These are phyloP conservation scores for Muntiacus muntjak DNA, from an alignment of 2,113 vertebrate genomes.

Conservation along the genomic window DNA sequence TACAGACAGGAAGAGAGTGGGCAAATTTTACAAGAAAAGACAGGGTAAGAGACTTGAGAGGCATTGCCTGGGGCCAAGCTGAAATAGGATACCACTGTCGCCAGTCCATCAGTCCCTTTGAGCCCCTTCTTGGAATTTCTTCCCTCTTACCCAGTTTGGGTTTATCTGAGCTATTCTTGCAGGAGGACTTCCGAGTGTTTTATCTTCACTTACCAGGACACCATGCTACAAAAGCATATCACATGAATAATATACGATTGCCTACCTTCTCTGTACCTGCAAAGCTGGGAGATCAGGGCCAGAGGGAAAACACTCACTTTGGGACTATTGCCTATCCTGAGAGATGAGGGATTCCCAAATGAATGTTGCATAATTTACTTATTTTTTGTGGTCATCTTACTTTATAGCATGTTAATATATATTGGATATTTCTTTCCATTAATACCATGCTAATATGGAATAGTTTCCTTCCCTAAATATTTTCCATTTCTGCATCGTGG, in stretches of 20 bases:
- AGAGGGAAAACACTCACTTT: background rate
- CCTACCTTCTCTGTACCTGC: background rate
- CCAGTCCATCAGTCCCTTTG: background rate
- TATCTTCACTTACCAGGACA: background rate
- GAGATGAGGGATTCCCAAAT: background rate
- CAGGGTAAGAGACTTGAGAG: background rate
- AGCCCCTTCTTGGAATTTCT: background rate
- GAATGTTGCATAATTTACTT: background rate
- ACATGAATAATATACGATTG: background rate
- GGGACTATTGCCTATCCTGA: background rate
- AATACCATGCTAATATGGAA: background rate
- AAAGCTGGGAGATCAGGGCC: background rate
- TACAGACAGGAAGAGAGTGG: background rate
- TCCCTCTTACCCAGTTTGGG: background rate
- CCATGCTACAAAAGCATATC: background rate
- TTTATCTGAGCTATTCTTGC: background rate
- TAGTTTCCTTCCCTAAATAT: background rate
- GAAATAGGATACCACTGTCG: background rate
- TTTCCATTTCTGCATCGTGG: background rate
- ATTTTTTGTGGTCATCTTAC: background rate
- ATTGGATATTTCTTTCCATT: slow-evolving; percentile 4
- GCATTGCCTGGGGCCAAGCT: background rate
- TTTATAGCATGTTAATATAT: background rate
- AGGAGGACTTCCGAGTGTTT: background rate
- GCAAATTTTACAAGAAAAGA: background rate